A percentile compares a stretch with the other conserved stretches of the same genome.
Conservation (phyloP, 2,113 vertebrate genomes). For the Leucopsar rothschildi region DNA sequence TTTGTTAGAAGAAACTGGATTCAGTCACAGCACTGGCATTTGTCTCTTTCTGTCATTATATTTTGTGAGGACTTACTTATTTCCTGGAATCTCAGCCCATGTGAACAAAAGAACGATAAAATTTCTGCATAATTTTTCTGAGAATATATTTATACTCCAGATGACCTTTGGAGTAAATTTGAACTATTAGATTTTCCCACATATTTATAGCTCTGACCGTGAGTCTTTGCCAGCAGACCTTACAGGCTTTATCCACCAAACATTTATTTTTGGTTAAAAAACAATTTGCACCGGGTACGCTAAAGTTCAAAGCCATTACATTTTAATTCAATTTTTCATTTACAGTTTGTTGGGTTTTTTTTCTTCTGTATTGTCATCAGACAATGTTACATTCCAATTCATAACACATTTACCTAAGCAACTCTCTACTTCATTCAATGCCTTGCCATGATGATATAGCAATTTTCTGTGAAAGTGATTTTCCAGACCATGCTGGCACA, state of each 20-base stretch:
- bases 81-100: constrained; percentile 48
- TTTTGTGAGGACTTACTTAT: constrained; percentile 45
- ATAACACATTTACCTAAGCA: not conserved
- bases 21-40: constrained; percentile 55
- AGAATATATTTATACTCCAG: constrained; percentile 56
- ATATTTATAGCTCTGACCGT: constrained; percentile 38
- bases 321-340: not conserved
- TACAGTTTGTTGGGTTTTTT: not conserved
- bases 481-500: not conserved
- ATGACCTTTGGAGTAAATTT: constrained; percentile 57
- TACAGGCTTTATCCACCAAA: not conserved
- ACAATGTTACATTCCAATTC: not conserved
- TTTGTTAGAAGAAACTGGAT: constrained; percentile 58
- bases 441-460: not conserved
- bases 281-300: not conserved
- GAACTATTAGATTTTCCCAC: constrained; percentile 63
- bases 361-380: not conserved
- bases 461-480: not conserved
- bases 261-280: constrained; percentile 30
- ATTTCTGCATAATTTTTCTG: constrained; percentile 58
- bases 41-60: constrained; percentile 64
- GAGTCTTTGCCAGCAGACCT: constrained; percentile 19
- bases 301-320: not conserved
- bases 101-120: constrained; percentile 57
- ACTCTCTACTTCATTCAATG: not conserved